A percentile compares a stretch with the other conserved stretches of the same genome.
phyloP scores from a whole-genome alignment of 2,113 vertebrate genomes.

The Camelus bactrianus region DNA sequence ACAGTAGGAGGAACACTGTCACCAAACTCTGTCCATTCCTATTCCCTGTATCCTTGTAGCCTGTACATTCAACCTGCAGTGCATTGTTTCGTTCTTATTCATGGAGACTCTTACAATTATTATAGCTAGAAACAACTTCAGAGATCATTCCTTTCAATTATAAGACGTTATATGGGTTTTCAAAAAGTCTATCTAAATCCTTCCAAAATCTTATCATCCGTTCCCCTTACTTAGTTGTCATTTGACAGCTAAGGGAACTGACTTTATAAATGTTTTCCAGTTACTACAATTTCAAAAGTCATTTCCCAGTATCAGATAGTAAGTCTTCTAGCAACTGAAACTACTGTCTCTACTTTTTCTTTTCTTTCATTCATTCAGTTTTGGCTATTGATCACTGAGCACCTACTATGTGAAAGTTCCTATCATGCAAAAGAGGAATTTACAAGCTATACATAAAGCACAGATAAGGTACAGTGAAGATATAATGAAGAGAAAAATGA shows the following conservation, averaged over 20 bases:
- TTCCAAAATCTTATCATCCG: not conserved
- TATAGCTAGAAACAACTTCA: not conserved
- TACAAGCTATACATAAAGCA: not conserved
- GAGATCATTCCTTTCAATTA: not conserved
- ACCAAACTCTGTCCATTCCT: not conserved
- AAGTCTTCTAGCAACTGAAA: conserved; percentile 31
- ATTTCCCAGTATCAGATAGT: not conserved
- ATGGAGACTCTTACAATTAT: not conserved
- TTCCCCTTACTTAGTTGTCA: not conserved
- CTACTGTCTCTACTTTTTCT: not conserved
- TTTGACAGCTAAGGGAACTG: not conserved
- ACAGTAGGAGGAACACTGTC: not conserved
- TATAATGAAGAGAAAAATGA: not conserved
- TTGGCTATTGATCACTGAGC: not conserved
- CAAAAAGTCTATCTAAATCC: not conserved
- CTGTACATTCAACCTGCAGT: not conserved
- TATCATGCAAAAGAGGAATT: not conserved
- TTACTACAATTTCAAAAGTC: not conserved
- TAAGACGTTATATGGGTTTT: not conserved
- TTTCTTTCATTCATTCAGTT: not conserved
- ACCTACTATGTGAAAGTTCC: not conserved
- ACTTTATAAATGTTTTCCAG: not conserved
- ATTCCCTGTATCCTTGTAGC: not conserved
- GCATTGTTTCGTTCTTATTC: not conserved
- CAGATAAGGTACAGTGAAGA: not conserved